Conservation (phyloP, 2,113 vertebrate species). For the Suricata suricatta region DNA sequence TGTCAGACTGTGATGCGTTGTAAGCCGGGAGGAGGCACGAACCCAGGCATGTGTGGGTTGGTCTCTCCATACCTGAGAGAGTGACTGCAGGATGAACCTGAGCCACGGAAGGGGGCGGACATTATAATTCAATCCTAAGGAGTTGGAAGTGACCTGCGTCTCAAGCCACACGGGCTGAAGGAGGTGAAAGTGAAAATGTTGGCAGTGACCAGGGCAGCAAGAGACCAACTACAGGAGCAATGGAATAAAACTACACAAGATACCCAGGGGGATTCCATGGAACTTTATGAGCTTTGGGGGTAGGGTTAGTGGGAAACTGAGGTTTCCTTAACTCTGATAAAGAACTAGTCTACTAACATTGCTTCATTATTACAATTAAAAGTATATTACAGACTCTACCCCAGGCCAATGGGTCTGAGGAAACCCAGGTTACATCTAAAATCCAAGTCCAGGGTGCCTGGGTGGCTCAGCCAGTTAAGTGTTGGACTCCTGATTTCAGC, state of each 20-base stretch:
- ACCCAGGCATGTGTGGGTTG: fast-evolving
- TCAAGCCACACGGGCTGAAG: not conserved
- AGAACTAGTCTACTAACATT: not conserved
- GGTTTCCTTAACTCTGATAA: not conserved
- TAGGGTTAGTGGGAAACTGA: not conserved
- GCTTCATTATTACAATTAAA: not conserved
- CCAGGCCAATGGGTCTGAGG: not conserved
- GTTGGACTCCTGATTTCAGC: no score
- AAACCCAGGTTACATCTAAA: not conserved
- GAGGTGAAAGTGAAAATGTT: not conserved
- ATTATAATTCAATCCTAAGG: no score
- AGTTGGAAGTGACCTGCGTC: not conserved
- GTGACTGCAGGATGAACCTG: not conserved
- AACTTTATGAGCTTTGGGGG: not conserved
- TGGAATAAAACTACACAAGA: not conserved
- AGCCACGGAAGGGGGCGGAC: not conserved
- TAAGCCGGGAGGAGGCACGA: not conserved
- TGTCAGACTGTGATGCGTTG: fast-evolving
- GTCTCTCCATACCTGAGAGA: not conserved
- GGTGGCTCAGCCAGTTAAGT: not conserved
- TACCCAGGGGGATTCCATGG: not conserved
- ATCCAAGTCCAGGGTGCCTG: not conserved
- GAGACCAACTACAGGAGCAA: not conserved
- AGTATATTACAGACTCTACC: not conserved
- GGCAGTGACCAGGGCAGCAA: not conserved